Evolutionary conservation across 1,140 invertebrate genomes (phyloP), one percentile per base, ranked within the genome.

Genomic region (Drosophila chauvacae): DNA sequence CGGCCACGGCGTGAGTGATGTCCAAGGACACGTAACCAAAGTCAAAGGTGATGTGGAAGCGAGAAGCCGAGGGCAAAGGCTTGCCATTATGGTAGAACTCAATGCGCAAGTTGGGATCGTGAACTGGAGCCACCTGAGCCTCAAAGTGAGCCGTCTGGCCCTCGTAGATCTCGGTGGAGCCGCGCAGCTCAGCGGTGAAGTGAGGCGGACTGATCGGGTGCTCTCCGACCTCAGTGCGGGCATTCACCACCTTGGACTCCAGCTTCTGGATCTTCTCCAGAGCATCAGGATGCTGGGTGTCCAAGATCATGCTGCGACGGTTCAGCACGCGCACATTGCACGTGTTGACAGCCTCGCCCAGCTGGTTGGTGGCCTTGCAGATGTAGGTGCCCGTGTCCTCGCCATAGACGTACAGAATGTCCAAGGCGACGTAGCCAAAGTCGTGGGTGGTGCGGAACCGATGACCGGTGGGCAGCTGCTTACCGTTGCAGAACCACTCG

Each of bases 371-470:
- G 39, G 98, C 98, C 51, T 97, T 96, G 93, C 97, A 98, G 94
- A 97, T 97, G 93, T 99, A 99, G 13, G 97, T 98, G 68, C 97
- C 97, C 66, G 96, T 96, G 93, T 99, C 98, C 94, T 99, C 98
- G 51, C 97, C 94, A 92, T 98, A 99, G 3, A 97, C 95, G 92
- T 98, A 98, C 11, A 99, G 93, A 84, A 99, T 97, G 92, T 99
- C 98, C 61, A 99, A 94, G 51, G 97, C 97, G 37, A 99, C 98
- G 92, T 98, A 99, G 39, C 98, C 98, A 92, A 99, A 99, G 91
- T 99, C 98, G 93, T 99, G 97, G 23, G 97, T 97, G 28, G 97
- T 98, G 91, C 97, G 95, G 93, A 96, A 98, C 62, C 97, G 95
- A 92, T 97, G 97, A n/a, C 97, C 97, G 23, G 96, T 94, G 71